Evolutionary conservation across 2,113 vertebrate genomes (phyloP).

Genomic region (Lasiurus borealis): DNA sequence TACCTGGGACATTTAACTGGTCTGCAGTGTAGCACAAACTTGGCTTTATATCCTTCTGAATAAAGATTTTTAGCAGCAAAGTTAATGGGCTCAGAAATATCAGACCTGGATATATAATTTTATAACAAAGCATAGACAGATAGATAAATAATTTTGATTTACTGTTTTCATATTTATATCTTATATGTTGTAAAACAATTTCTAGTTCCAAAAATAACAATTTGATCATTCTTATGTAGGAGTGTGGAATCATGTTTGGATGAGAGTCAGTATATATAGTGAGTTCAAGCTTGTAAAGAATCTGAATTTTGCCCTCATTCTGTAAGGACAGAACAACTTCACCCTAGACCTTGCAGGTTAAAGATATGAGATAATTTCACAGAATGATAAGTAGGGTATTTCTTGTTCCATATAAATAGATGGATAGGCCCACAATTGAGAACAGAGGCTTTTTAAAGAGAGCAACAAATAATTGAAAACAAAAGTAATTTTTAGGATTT

Average conservation of each 20-base stretch:
- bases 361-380: background rate
- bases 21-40: background rate
- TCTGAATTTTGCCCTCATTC: background rate
- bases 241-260: background rate
- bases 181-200: background rate
- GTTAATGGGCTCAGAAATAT: background rate
- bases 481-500: background rate
- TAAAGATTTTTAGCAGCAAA: background rate
- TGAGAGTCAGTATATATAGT: background rate
- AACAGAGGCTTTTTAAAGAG: background rate
- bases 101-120: background rate
- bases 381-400: background rate
- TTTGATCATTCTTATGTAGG: background rate
- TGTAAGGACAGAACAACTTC: background rate
- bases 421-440: background rate
- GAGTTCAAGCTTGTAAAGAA: background rate
- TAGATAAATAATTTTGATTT: conserved; percentile 31
- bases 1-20: conserved; percentile 22
- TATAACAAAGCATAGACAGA: background rate
- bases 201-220: conserved; percentile 22
- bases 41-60: background rate
- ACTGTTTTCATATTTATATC: background rate
- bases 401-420: background rate
- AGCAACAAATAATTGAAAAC: background rate
- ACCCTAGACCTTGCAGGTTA: background rate